Evolutionary conservation across 1,140 invertebrate species (phyloP), one percentile per base, ranked within the genome.

Genomic region (Mylabris phalerata): DNA sequence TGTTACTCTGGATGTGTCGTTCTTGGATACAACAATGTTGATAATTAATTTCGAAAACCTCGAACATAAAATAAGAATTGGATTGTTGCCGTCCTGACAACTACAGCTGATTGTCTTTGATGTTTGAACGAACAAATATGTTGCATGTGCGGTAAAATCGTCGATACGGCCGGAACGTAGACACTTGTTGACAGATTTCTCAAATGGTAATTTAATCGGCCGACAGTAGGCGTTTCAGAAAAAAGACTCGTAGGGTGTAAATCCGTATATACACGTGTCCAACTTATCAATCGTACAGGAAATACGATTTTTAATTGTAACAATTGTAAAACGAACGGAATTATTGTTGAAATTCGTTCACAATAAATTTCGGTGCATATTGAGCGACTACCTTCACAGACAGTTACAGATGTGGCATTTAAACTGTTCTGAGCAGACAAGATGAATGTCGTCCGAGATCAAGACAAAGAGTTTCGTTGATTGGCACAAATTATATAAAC

Each of bases 401-500:
- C 65, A 67, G 57, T 59, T 65, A 68, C 67, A 66, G 61, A 68
- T 67, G 67, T 67, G 67, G 67, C 61, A 58, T 67, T 65, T 65
- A 68, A 19, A 68, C 60, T 65, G 63, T 61, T 60, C 48, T 55
- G 58, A 63, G 32, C 32, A 63, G 65, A 60, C 61, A 63, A 66
- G 67, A 68, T 65, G 54, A 61, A 68, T 66, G 43, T 58, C 48
- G 25, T 59, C 55, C 50, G 43, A 52, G 41, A 60, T 61, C 57
- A 68, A 67, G 67, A 68, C 61, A 59, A 57, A 68, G 55, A 49
- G 60, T 46, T 61, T 63, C 51, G 57, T 55, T 65, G 65, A 68
- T 68, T 68, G 67, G 67, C 64, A 59, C 65, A 67, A 68, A 68
- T 68, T 67, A 67, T 60, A 60, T 68, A 66, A 68, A 66, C 64